These are phyloP conservation scores for Enteromius anoplus DNA, from an alignment of 2,797 vertebrate species.

Conservation along the genomic window DNA sequence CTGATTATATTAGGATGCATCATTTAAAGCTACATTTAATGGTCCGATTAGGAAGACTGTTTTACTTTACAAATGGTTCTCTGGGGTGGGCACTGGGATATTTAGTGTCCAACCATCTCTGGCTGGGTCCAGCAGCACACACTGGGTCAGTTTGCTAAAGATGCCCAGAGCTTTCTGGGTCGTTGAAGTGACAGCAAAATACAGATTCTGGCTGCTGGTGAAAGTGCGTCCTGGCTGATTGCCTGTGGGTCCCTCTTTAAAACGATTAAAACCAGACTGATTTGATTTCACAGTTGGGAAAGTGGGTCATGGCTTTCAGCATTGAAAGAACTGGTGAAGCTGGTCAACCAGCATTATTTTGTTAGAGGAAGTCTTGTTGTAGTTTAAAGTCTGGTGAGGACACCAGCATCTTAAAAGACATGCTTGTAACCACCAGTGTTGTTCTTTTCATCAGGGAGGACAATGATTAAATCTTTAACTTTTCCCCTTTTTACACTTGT, in stretches of 20 bases:
- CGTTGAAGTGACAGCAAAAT: slow-evolving; percentile 19
- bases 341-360: slow-evolving; percentile 10
- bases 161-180: slow-evolving; percentile 36
- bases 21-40: not conserved
- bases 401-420: not conserved
- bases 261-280: slow-evolving; percentile 28
- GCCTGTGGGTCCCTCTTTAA: slow-evolving; percentile 32
- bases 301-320: slow-evolving; percentile 44
- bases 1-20: slow-evolving; percentile 2
- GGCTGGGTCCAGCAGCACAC: not conserved
- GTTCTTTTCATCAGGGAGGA: slow-evolving; percentile 5
- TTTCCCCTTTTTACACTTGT: not conserved
- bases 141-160: not conserved
- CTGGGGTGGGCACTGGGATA: not conserved
- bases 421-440: not conserved
- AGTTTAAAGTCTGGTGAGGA: not conserved
- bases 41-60: not conserved
- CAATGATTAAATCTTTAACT: not conserved
- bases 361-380: not conserved
- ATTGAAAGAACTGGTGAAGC: slow-evolving; percentile 13
- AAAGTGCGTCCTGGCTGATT: slow-evolving; percentile 22
- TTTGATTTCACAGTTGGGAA: slow-evolving; percentile 43
- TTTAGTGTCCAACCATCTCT: not conserved
- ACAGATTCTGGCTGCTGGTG: slow-evolving; percentile 18
- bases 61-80: not conserved